phyloP scores from a whole-genome alignment of 2,113 vertebrate species.

The Malurus elegans region DNA sequence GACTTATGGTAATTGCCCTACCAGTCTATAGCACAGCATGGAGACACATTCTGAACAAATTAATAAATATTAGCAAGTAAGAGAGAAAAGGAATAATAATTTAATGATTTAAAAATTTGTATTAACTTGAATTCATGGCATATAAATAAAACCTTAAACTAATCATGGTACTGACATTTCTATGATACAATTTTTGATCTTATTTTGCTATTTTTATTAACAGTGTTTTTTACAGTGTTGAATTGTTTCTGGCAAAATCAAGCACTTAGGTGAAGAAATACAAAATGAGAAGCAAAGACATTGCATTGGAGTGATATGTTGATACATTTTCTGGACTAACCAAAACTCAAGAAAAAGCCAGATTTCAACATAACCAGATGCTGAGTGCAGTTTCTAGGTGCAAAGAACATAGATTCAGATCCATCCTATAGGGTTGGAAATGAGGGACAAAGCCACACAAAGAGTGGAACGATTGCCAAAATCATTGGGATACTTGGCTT shows the following conservation, averaged over 20 bases:
- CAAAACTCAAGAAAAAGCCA: neutral
- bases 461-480: neutral
- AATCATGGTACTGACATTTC: neutral
- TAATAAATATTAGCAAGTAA: neutral
- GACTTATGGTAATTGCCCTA: neutral
- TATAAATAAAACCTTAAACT: neutral
- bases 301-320: neutral
- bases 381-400: neutral
- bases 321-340: neutral
- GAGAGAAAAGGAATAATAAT: neutral
- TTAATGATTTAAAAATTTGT: neutral
- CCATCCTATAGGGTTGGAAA: neutral
- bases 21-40: neutral
- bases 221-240: neutral
- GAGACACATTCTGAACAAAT: neutral
- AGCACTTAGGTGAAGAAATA: neutral
- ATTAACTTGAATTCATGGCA: neutral
- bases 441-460: neutral
- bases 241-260: neutral
- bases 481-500: neutral
- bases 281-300: neutral
- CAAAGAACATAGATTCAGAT: neutral
- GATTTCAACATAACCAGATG: neutral
- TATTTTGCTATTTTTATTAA: neutral
- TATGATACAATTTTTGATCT: neutral